Evolutionary conservation across 2,113 vertebrate genomes (phyloP), one percentile per base, ranked within the genome.

Genomic region (Calonectris borealis): DNA sequence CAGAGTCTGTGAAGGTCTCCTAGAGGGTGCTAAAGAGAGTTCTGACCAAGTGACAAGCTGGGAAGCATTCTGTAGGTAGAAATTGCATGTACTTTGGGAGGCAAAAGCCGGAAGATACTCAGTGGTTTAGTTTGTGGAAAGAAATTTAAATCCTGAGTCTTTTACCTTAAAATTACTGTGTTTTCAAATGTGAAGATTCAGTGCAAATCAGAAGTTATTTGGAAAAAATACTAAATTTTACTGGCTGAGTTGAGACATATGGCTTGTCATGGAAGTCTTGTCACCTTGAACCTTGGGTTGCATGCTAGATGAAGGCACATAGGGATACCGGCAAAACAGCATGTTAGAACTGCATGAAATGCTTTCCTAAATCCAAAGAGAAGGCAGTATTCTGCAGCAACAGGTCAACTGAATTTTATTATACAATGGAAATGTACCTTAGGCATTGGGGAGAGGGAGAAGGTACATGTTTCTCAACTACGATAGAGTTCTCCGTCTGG

Each of bases 401-500:
- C 8, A 86, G 5, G 15, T 57, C 66, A 62, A 5, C 62, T 69
- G 40, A 66, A 42, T 83, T 79, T 61, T 61, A 29, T 42, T 69
- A 52, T 66, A 19, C 34, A 40, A 5, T 38, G 11, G 54, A 76
- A 62, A 40, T 0, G 0, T 68, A 52, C 22, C 14, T 64, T 65
- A 46, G 58, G 19, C 10, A 7, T 9, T 86, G 49, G 1, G 24
- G 31, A 11, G 13, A 65, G 24, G 24, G 5, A 7, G 11, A 65
- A 62, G 34, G 21, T 36, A 3, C 0, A 6, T 14, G 15, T 83
- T 85, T 82, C 66, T 94, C 69, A 77, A 14, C 66, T 72, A 2
- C 0, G 0, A 1, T 11, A 55, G 61, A 60, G 44, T 40, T 83
- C 16, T 92, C 19, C 3, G 3, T 51, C 60, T 55, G 31, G 76